Conservation (phyloP, 2,113 vertebrate species). For the Gorsachius goisagi region DNA sequence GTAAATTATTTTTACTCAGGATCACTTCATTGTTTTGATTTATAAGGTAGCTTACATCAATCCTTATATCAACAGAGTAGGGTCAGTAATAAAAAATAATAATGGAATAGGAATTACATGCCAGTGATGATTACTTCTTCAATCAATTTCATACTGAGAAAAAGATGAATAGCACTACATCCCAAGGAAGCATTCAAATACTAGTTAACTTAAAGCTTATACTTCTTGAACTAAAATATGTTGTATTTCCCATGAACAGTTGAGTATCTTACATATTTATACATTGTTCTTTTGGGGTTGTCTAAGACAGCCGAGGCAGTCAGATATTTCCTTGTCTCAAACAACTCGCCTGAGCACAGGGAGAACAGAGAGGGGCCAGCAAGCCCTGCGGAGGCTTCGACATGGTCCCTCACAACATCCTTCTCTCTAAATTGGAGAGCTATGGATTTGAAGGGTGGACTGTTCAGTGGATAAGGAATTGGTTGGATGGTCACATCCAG, state of each 20-base stretch:
- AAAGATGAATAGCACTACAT: background rate
- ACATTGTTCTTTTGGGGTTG: background rate
- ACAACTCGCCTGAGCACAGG: too few species aligned
- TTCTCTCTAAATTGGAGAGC: too few species aligned
- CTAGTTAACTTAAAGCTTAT: background rate
- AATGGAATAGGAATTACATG: background rate
- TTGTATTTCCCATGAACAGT: background rate
- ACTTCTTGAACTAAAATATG: background rate
- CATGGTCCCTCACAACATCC: too few species aligned
- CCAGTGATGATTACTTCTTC: conserved; percentile 6
- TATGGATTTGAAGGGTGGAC: too few species aligned
- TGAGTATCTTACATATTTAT: accelerated
- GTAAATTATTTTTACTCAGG: background rate
- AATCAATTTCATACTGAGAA: background rate
- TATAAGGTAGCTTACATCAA: background rate
- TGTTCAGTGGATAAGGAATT: too few species aligned
- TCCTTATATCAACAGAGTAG: background rate
- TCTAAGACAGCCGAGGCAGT: too few species aligned
- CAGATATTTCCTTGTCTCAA: too few species aligned
- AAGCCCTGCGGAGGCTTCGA: too few species aligned
- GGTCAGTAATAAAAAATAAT: background rate
- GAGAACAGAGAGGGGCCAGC: too few species aligned
- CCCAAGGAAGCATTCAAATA: background rate
- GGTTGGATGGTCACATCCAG: too few species aligned
- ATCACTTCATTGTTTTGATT: background rate